Conservation (phyloP, 2,888 invertebrate genomes). For the Drosophila incognita region DNA sequence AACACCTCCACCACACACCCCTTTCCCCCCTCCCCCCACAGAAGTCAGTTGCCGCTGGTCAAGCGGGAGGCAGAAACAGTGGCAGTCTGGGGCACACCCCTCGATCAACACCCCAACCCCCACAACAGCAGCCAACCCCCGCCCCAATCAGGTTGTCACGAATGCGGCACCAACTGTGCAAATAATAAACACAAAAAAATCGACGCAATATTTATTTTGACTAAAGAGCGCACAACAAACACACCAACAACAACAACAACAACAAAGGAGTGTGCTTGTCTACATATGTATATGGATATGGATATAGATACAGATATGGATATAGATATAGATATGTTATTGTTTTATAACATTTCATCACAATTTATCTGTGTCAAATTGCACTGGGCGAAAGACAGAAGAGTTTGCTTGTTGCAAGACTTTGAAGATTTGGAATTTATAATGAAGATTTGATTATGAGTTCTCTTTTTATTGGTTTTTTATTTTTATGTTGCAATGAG, state of each 20-base stretch:
- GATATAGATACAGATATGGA: not conserved
- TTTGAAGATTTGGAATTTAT: too few species aligned
- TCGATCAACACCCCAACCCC: not conserved
- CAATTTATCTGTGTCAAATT: not conserved
- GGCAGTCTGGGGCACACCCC: constrained; percentile 16
- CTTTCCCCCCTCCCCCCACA: not conserved
- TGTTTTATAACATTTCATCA: not conserved
- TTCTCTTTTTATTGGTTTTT: too few species aligned
- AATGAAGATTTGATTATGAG: too few species aligned
- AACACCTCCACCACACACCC: constrained; percentile 22
- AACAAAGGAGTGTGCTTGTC: constrained; percentile 9
- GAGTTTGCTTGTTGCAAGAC: not conserved
- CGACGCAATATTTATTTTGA: constrained; percentile 65
- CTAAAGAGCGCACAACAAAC: constrained; percentile 58
- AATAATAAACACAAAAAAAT: constrained; percentile 55
- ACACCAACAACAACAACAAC: constrained; percentile 1
- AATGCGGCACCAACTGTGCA: constrained; percentile 69
- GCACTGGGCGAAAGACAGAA: not conserved
- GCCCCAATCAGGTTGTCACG: not conserved
- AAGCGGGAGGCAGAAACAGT: constrained; percentile 34
- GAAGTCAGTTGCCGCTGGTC: constrained; percentile 37
- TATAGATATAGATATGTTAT: not conserved
- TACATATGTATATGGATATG: constrained; percentile 1
- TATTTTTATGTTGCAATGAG: too few species aligned
- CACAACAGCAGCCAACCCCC: not conserved